phyloP scores from a whole-genome alignment of 2,797 vertebrate species.

The Poeciliopsis turneri region DNA sequence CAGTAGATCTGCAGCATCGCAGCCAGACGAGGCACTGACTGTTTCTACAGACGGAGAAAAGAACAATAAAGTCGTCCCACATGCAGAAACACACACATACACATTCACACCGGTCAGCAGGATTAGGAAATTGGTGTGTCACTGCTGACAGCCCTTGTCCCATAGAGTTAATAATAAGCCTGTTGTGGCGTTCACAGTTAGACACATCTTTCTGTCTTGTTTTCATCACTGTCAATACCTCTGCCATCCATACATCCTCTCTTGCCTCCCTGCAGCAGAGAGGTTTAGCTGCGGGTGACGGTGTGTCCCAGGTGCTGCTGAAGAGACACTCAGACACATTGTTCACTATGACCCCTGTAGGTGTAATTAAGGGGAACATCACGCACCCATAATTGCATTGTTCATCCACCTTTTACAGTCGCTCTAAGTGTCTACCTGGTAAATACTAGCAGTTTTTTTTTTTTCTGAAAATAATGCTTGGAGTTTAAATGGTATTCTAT shows the following conservation, averaged over 20 bases:
- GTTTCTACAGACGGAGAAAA: slow-evolving; percentile 35
- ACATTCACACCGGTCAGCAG: slow-evolving; percentile 71
- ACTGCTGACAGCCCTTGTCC: slow-evolving; percentile 80
- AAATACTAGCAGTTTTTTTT: slow-evolving; percentile 19
- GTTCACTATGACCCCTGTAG: slow-evolving; percentile 28
- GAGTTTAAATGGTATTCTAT: slow-evolving; percentile 15
- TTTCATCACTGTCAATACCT: slow-evolving; percentile 47
- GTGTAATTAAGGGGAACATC: slow-evolving; percentile 39
- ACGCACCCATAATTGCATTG: slow-evolving; percentile 49
- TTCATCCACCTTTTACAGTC: slow-evolving; percentile 39
- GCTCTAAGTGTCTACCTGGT: slow-evolving; percentile 44
- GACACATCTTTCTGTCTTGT: slow-evolving; percentile 43
- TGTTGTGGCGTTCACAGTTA: slow-evolving; percentile 65
- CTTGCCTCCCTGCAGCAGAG: slow-evolving; percentile 38
- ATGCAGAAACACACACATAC: slow-evolving; percentile 26
- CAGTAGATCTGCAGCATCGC: slow-evolving; percentile 58
- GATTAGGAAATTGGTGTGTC: slow-evolving; percentile 67
- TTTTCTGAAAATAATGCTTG: slow-evolving; percentile 26
- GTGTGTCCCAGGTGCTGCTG: slow-evolving; percentile 45
- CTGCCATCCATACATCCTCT: slow-evolving; percentile 43
- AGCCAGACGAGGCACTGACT: slow-evolving; percentile 62
- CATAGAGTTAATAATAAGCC: slow-evolving; percentile 71
- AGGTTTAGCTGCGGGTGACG: slow-evolving; percentile 37
- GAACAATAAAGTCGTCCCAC: slow-evolving; percentile 25
- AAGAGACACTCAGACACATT: slow-evolving; percentile 52